Conservation (phyloP, 2,888 invertebrate genomes). For the Harpagoxenus sublaevis region DNA sequence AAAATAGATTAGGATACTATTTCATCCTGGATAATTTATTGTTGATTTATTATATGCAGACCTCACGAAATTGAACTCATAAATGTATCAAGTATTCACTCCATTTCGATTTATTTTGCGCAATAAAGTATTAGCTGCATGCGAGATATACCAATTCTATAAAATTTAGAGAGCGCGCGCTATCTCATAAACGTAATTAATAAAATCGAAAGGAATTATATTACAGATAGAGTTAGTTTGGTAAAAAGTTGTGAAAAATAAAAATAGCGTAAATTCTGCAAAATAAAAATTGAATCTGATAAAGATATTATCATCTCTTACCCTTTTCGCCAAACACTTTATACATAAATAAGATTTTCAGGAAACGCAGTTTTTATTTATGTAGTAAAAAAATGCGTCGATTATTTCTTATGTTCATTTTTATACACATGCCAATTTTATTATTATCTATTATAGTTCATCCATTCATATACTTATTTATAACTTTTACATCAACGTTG, state of each 20-base stretch:
- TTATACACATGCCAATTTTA: too few relatives aligned
- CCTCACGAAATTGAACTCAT: neutral
- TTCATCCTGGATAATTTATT: neutral
- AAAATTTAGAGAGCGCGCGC: neutral
- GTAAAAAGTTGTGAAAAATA: neutral
- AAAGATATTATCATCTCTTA: neutral
- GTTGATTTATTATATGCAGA: neutral
- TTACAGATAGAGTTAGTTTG: neutral
- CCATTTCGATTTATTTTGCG: neutral
- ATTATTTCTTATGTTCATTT: neutral
- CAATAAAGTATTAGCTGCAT: neutral
- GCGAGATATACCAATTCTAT: neutral
- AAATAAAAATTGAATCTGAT: constrained; percentile 1
- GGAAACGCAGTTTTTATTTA: neutral
- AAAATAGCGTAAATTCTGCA: neutral
- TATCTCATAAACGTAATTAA: neutral
- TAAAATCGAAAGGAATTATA: neutral
- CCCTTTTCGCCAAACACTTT: neutral
- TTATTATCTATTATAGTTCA: neutral
- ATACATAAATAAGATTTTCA: neutral
- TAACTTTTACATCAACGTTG: too few relatives aligned
- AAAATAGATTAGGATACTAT: neutral
- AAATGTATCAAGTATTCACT: neutral
- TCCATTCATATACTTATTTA: neutral
- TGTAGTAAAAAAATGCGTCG: neutral